phyloP scores from a whole-genome alignment of 2,888 invertebrate species.

The Notocelia uddmanniana region DNA sequence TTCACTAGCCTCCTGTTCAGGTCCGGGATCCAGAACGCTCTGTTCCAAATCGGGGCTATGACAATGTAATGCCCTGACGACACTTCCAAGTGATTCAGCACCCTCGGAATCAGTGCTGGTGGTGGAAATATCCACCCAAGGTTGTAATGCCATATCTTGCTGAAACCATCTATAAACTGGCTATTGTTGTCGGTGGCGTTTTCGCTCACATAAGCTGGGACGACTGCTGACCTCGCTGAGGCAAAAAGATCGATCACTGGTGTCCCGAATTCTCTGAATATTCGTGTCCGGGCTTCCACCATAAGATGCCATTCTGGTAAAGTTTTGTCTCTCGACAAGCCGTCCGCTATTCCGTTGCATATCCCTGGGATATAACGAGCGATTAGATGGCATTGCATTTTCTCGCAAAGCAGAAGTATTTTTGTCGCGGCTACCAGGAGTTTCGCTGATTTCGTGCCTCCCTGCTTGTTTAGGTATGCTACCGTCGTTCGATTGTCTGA shows the following conservation, averaged over 20 bases:
- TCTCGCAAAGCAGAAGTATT: background rate
- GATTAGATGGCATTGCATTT: background rate
- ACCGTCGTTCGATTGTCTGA: background rate
- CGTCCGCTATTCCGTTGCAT: conserved; percentile 45
- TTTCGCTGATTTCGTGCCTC: background rate
- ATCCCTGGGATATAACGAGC: background rate
- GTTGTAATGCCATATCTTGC: conserved; percentile 45
- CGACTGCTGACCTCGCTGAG: conserved; percentile 40
- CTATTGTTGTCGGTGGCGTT: conserved; percentile 40
- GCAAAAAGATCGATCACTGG: conserved; percentile 46
- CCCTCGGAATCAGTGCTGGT: conserved; percentile 50
- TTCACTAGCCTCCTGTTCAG: conserved; percentile 45
- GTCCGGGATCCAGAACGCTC: conserved; percentile 50
- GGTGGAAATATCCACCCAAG: conserved; percentile 52
- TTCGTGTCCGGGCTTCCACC: background rate
- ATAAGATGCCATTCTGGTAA: conserved; percentile 41
- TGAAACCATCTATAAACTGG: conserved; percentile 49
- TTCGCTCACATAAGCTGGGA: conserved; percentile 36
- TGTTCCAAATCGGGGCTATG: conserved; percentile 48
- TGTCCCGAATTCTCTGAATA: conserved; percentile 44
- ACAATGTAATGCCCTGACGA: conserved; percentile 48
- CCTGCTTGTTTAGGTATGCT: background rate
- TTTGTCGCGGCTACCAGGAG: background rate
- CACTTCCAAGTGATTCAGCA: conserved; percentile 48
- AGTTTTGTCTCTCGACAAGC: conserved; percentile 41